Evolutionary conservation across 2,113 vertebrate genomes (phyloP).

Genomic region (Chaenocephalus aceratus): DNA sequence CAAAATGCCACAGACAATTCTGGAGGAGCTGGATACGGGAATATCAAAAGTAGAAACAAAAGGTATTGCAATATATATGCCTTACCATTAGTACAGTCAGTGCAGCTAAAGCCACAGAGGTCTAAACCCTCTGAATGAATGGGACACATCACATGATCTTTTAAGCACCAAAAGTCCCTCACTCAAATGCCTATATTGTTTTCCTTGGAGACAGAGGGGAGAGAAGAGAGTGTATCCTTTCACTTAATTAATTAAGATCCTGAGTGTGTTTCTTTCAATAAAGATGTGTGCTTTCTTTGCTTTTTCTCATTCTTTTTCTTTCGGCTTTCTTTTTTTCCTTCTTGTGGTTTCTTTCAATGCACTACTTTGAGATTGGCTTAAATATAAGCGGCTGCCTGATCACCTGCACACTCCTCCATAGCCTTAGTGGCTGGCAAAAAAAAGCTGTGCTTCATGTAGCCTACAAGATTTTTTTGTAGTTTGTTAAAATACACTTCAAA

Average conservation of each 20-base stretch:
- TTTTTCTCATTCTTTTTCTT: constrained; percentile 40
- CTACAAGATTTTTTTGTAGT: not conserved
- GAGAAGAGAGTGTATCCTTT: not conserved
- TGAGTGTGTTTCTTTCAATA: constrained; percentile 73
- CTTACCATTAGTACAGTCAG: not conserved
- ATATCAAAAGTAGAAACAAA: not conserved
- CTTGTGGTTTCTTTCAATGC: not conserved
- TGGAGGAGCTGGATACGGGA: not conserved
- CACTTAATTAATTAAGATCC: constrained; percentile 17
- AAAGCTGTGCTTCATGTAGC: not conserved
- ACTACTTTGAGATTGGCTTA: constrained; percentile 23
- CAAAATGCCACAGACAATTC: not conserved
- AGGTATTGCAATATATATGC: not conserved
- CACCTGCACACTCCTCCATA: constrained; percentile 2
- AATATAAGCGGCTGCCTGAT: constrained; percentile 15
- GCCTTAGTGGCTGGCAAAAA: constrained; percentile 9
- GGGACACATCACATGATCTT: constrained; percentile 35
- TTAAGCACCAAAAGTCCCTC: constrained; percentile 30
- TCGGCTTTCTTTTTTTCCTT: not conserved
- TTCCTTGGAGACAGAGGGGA: constrained; percentile 2
- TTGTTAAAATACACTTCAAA: not conserved
- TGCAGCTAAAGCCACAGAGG: constrained; percentile 2
- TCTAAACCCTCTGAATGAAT: constrained; percentile 11
- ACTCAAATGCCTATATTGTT: not conserved
- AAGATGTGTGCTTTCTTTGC: constrained; percentile 71